These are phyloP conservation scores for Spodoptera exigua DNA, from an alignment of 2,888 invertebrate genomes.

Conservation along the genomic window DNA sequence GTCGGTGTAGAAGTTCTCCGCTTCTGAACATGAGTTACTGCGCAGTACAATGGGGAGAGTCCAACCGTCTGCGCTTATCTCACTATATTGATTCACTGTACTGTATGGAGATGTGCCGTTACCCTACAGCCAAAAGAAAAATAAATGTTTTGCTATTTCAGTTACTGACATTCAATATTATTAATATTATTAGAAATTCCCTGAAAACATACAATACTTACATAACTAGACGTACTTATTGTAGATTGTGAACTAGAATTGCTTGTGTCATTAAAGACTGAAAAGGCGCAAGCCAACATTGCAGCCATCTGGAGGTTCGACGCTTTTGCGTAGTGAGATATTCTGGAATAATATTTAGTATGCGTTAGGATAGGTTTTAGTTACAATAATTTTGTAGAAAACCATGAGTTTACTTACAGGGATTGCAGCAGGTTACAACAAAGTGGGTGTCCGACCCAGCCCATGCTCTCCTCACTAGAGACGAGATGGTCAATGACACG, in stretches of 20 bases:
- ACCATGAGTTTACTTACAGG: slow-evolving; percentile 90
- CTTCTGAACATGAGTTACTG: slow-evolving; percentile 96
- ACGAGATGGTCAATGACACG: slow-evolving; percentile 75
- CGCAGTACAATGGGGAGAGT: slow-evolving; percentile 92
- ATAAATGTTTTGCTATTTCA: too few species aligned
- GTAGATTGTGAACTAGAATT: slow-evolving; percentile 89
- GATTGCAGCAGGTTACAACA: slow-evolving; percentile 95
- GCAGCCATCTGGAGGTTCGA: slow-evolving; percentile 98
- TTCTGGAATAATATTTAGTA: slow-evolving; percentile 82
- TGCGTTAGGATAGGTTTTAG: too few species aligned
- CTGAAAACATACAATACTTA: slow-evolving; percentile 62
- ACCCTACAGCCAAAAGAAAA: slow-evolving; percentile 79
- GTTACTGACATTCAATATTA: too few species aligned
- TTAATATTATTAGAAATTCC: too few species aligned
- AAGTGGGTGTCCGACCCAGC: slow-evolving; percentile 95
- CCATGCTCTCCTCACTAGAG: slow-evolving; percentile 91
- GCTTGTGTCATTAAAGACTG: slow-evolving; percentile 89
- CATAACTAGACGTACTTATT: slow-evolving; percentile 83
- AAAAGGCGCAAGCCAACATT: slow-evolving; percentile 97
- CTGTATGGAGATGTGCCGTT: slow-evolving; percentile 95
- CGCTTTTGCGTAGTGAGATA: slow-evolving; percentile 93
- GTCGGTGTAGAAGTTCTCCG: slow-evolving; percentile 91
- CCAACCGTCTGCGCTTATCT: slow-evolving; percentile 94
- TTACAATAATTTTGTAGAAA: slow-evolving; percentile 1
- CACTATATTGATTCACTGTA: slow-evolving; percentile 93